phyloP scores from a whole-genome alignment of 2,113 vertebrate genomes.

The Danio rerio region GRCz12tu NC_133183.1:30125001-30125500 shows the following conservation, averaged over 20 bases:
- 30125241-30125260: conserved; percentile 46
- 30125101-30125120: not conserved
- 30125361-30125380: not conserved
- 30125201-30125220: conserved; percentile 43
- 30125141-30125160: conserved; percentile 32
- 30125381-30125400: conserved; percentile 33
- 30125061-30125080: not conserved
- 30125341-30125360: conserved; percentile 33
- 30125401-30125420: conserved; percentile 44
- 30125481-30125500: conserved; percentile 24
- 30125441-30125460: conserved; percentile 55
- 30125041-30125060: not conserved
- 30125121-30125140: conserved; percentile 12
- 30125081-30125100: not conserved
- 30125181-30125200: conserved; percentile 49
- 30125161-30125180: conserved; percentile 28
- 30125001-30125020: not conserved
- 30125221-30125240: conserved; percentile 36
- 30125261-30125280: conserved; percentile 42
- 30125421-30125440: conserved; percentile 45
- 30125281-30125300: conserved; percentile 51
- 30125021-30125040: not conserved
- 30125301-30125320: conserved; percentile 47
- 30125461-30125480: conserved; percentile 36
- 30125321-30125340: conserved; percentile 37